Base-by-base conservation (phyloP, 2,113 vertebrate genomes). In the Turdus rufiventris region DNA sequence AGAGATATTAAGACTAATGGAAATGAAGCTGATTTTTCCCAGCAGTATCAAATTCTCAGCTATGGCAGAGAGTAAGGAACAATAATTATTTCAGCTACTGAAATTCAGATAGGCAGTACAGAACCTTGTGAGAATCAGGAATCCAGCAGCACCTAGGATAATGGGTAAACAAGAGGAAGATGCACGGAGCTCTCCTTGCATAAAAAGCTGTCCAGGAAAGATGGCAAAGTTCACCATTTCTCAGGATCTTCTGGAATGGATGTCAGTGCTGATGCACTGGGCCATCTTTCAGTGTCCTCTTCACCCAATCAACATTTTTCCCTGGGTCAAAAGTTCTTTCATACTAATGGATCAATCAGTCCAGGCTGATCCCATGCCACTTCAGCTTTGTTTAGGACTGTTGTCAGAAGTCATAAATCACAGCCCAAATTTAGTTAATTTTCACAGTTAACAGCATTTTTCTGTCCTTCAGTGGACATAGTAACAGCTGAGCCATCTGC, bases 391-490 rank as follows among this genome's bases (percentile, higher is more conserved):
- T 87, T 93, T 88, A 92, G 50, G 17, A 45, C n/a, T 13, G 3
- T 57, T 93, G 86, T 87, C 70, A 84, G 56, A 92, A 87, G 54
- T 84, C 62, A 89, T 91, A 88, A 92, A 75, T 94, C 87, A 94
- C 36, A 84, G 33, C 19, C 53, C 34, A 95, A 84, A 96, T 89
- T 47, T 80, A 83, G 77, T 85, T 94, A 93, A 85, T 85, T 91
- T 57, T 82, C 45, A 24, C 33, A 70, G 25, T 56, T 78, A 92
- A 67, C 42, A 81, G 26, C 24, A 77, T 76, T 91, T 93, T 89
- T 42, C 67, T 25, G 14, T 85, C 67, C 43, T 84, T 66, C n/a
- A 47, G 1, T 66, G 81, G 63, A 56, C 13, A 20, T 43, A 60
- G 28, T 34, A 92, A 76, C 45, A 90, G 53, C 40, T 93, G 77